These are phyloP conservation scores for Melieria crassipennis DNA, from an alignment of 2,888 invertebrate species.

Conservation along the genomic window DNA sequence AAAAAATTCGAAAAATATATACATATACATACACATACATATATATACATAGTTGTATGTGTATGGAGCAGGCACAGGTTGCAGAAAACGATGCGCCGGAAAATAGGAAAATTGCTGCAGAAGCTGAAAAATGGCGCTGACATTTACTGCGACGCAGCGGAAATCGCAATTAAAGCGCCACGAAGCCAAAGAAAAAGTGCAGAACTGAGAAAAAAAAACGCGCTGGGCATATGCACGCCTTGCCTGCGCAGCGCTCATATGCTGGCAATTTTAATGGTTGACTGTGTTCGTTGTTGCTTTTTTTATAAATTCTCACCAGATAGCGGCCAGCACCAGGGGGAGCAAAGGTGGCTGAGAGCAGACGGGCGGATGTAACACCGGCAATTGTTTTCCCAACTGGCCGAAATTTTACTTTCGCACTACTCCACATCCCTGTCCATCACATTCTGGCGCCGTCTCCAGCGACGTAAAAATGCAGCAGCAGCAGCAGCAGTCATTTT, in stretches of 20 bases:
- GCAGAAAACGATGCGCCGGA: too few species aligned
- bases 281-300: too few species aligned
- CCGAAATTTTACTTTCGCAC: neutral
- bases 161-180: constrained; percentile 47
- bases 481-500: neutral
- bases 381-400: constrained; percentile 40
- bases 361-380: constrained; percentile 41
- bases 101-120: too few species aligned
- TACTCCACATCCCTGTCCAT: neutral
- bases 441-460: neutral
- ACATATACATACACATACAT: neutral
- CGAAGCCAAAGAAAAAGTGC: constrained; percentile 4
- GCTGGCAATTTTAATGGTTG: too few species aligned
- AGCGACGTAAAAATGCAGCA: neutral
- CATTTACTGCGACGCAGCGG: constrained; percentile 21
- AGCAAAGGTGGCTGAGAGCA: constrained; percentile 7
- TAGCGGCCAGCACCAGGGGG: neutral
- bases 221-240: neutral
- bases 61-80: too few species aligned
- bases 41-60: neutral
- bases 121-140: neutral
- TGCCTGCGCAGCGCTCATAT: neutral
- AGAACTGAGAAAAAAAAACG: neutral
- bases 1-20: neutral
- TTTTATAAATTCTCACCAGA: neutral